Evolutionary conservation across 2,888 invertebrate genomes (phyloP).

Genomic region (Tipula confusa): DNA sequence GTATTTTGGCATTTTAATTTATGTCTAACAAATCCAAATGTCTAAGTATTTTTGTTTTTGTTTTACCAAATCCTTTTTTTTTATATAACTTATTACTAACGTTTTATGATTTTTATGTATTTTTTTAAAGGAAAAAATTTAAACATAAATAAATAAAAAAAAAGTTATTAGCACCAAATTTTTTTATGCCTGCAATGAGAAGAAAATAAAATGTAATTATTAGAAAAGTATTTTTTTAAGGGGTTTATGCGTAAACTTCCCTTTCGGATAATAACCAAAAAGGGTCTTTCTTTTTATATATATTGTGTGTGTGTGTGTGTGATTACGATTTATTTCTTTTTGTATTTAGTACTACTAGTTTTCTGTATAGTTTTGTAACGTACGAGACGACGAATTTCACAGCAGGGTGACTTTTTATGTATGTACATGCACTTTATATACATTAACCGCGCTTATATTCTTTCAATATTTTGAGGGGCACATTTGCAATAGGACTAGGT

Average conservation of each 20-base stretch:
- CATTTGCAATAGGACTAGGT: not conserved
- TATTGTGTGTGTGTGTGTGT: no score
- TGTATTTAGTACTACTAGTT: not conserved
- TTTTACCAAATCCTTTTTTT: not conserved
- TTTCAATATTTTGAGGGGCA: not conserved
- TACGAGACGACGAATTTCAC: slow-evolving; percentile 13
- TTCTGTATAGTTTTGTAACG: not conserved
- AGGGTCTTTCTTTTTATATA: slow-evolving; percentile 13
- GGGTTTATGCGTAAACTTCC: not conserved
- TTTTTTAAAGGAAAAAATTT: slow-evolving; percentile 16
- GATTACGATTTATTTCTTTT: slow-evolving; percentile 20
- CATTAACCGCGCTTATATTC: not conserved
- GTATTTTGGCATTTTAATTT: slow-evolving; percentile 32
- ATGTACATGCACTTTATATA: not conserved
- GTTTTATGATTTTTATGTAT: not conserved
- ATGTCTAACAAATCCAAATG: not conserved
- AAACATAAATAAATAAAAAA: slow-evolving; percentile 26
- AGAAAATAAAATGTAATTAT: slow-evolving; percentile 21
- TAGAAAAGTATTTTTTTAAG: not conserved
- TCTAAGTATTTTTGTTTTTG: not conserved
- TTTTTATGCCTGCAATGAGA: slow-evolving; percentile 32
- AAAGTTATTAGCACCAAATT: slow-evolving; percentile 31
- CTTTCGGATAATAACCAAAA: slow-evolving; percentile 1
- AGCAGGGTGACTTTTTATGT: slow-evolving; percentile 13
- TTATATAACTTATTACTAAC: not conserved